phyloP scores from a whole-genome alignment of 2,888 invertebrate genomes.

The Agriopis leucophaearia region DNA sequence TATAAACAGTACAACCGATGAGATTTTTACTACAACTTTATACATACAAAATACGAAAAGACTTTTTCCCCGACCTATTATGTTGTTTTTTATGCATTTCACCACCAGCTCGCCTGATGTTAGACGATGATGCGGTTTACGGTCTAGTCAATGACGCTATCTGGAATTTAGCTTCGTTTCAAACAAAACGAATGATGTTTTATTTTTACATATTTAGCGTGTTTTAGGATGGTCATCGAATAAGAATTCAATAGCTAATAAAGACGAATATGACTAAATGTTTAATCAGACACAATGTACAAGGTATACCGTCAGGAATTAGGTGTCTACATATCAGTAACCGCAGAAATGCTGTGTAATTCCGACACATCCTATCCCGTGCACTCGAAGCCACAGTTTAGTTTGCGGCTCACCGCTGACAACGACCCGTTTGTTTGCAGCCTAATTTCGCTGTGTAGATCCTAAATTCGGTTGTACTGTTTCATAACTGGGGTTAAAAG shows the following conservation, averaged over 20 bases:
- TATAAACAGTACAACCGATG: too few species aligned
- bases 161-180: too few species aligned
- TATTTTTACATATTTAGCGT: too few species aligned
- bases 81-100: too few species aligned
- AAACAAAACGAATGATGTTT: too few species aligned
- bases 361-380: slow-evolving; percentile 56
- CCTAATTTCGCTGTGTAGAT: slow-evolving; percentile 40
- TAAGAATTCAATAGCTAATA: background rate
- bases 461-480: slow-evolving; percentile 36
- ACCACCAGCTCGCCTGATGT: too few species aligned
- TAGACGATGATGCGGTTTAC: too few species aligned
- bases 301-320: slow-evolving; percentile 14
- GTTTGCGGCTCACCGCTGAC: slow-evolving; percentile 68
- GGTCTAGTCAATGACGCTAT: too few species aligned
- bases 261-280: background rate
- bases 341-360: slow-evolving; percentile 24
- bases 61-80: too few species aligned
- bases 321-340: slow-evolving; percentile 26
- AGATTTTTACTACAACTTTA: too few species aligned
- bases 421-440: slow-evolving; percentile 52
- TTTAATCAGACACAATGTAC: slow-evolving; percentile 10
- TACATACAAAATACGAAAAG: too few species aligned
- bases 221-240: background rate
- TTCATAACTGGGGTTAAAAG: background rate
- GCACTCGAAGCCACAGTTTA: slow-evolving; percentile 73